Percentiles rank a stretch among this genome's conserved stretches.
These are phyloP conservation scores for Boloria selene DNA, from an alignment of 2,888 invertebrate genomes.

Conservation along the genomic window DNA sequence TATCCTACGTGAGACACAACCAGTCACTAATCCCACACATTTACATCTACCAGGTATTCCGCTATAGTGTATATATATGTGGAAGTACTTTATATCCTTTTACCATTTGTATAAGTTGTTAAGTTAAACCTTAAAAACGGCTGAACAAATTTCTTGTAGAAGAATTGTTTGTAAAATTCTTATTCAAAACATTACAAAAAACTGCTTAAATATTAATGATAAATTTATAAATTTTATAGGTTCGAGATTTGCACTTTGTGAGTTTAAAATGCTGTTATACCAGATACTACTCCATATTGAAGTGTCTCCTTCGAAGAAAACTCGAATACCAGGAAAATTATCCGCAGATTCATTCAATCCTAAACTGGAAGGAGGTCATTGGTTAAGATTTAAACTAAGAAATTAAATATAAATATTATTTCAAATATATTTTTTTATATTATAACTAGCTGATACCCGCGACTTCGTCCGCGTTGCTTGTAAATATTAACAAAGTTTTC, in stretches of 20 bases:
- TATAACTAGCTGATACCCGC: too few species aligned
- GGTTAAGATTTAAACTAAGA: constrained; percentile 49
- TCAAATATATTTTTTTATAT: too few species aligned
- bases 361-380: constrained; percentile 57
- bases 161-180: background rate
- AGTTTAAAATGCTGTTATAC: constrained; percentile 64
- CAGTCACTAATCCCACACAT: too few species aligned
- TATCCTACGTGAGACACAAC: too few species aligned
- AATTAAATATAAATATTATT: too few species aligned
- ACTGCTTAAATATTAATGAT: background rate
- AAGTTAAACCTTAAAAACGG: too few species aligned
- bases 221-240: constrained; percentile 46
- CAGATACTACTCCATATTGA: constrained; percentile 60
- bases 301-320: constrained; percentile 56
- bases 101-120: too few species aligned
- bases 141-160: background rate
- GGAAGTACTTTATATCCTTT: too few species aligned
- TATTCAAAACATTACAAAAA: background rate
- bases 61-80: too few species aligned
- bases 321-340: constrained; percentile 51
- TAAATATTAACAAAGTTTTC: too few species aligned
- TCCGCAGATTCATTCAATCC: constrained; percentile 49
- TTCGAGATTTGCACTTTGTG: constrained; percentile 66
- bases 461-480: too few species aligned
- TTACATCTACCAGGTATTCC: too few species aligned